Conservation (phyloP, 2,888 invertebrate species). For the Stomorhina lunata region DNA sequence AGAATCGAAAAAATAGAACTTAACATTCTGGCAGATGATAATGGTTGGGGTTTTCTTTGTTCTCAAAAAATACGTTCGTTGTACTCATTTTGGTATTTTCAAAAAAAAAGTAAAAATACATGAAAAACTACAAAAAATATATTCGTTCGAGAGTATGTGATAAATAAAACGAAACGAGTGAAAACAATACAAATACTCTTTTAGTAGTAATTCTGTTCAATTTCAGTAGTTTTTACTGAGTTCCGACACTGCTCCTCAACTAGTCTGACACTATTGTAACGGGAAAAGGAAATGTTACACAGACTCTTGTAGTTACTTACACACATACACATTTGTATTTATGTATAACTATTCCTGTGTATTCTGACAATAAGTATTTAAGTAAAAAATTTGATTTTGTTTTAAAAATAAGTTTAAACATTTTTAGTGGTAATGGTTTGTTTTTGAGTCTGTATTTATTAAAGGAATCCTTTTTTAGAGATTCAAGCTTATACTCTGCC, state of each 20-base stretch:
- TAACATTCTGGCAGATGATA: slow-evolving; percentile 12
- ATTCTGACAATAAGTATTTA: slow-evolving; percentile 14
- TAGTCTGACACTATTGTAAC: slow-evolving; percentile 63
- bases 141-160: no score
- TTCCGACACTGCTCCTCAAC: slow-evolving; percentile 64
- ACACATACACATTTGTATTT: not conserved
- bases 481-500: not conserved
- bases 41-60: slow-evolving; percentile 55
- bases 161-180: slow-evolving; percentile 19
- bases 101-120: slow-evolving; percentile 67
- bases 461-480: not conserved
- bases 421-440: slow-evolving; percentile 3
- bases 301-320: not conserved
- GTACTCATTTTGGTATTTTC: slow-evolving; percentile 53
- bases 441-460: not conserved
- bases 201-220: slow-evolving; percentile 42
- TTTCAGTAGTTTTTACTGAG: slow-evolving; percentile 59
- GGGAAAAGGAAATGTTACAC: slow-evolving; percentile 63
- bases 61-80: slow-evolving; percentile 50
- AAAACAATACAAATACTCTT: slow-evolving; percentile 41
- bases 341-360: not conserved
- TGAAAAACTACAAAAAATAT: slow-evolving; percentile 13
- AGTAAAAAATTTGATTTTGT: not conserved
- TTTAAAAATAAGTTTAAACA: not conserved
- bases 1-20: not conserved